A percentile compares a stretch with the other conserved stretches of the same genome.
These are phyloP conservation scores for Melanaphis sacchari DNA, from an alignment of 1,140 invertebrate genomes.

Conservation along the genomic window DNA sequence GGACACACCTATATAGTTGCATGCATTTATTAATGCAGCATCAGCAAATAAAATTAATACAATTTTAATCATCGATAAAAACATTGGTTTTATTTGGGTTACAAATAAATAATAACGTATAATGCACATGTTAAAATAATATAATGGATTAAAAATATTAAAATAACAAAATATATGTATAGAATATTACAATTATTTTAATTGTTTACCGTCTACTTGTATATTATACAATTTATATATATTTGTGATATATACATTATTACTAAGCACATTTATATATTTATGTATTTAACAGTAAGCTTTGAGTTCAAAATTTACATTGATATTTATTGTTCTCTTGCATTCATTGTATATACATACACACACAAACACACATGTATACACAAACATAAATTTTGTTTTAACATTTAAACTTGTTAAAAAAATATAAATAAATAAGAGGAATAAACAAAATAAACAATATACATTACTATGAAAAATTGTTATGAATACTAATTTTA, in stretches of 20 bases:
- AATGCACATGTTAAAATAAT: conserved; percentile 52
- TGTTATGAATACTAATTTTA: neutral
- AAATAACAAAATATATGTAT: conserved; percentile 43
- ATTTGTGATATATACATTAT: neutral
- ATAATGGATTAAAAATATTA: conserved; percentile 31
- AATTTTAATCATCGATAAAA: conserved; percentile 12
- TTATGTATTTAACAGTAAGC: conserved; percentile 40
- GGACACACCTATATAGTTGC: neutral
- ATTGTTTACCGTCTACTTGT: neutral
- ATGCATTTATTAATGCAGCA: neutral
- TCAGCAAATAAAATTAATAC: neutral
- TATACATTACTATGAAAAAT: neutral
- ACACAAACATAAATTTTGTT: neutral
- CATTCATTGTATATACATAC: neutral
- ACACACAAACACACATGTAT: neutral
- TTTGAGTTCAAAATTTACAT: conserved; percentile 23
- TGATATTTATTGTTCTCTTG: conserved; percentile 28
- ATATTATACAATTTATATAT: neutral
- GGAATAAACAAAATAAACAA: conserved; percentile 36
- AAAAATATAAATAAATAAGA: conserved; percentile 50
- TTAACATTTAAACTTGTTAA: conserved; percentile 39
- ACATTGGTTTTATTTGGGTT: conserved; percentile 46
- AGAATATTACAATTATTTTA: neutral
- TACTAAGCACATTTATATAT: neutral
- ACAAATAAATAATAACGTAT: conserved; percentile 54